These are phyloP conservation scores for Gallinago media DNA, from an alignment of 2,113 vertebrate genomes.

Conservation along the genomic window DNA sequence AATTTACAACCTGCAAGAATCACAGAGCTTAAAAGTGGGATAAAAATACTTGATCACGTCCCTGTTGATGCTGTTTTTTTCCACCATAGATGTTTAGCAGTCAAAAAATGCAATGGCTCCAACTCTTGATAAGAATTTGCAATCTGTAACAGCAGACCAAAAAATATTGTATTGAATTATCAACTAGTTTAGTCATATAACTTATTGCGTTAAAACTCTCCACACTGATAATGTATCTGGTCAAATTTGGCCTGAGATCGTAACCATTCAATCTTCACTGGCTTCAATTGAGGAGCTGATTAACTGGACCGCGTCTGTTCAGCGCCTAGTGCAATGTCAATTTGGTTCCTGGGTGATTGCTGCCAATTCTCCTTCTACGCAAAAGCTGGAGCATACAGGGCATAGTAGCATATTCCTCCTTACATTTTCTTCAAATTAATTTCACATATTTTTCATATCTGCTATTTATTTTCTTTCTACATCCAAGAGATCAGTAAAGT, in stretches of 20 bases:
- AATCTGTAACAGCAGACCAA: neutral
- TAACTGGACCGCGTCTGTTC: neutral
- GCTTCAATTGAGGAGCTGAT: fast-evolving
- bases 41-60: neutral
- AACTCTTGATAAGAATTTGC: neutral
- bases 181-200: neutral
- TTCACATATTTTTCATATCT: fast-evolving
- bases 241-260: neutral
- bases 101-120: neutral
- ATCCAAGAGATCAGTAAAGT: neutral
- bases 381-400: neutral
- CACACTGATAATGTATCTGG: neutral
- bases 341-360: neutral
- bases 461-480: neutral
- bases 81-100: neutral
- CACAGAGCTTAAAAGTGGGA: neutral
- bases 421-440: neutral
- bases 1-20: neutral
- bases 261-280: neutral
- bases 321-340: neutral
- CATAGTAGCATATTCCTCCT: neutral
- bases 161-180: neutral
- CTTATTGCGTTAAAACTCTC: neutral
- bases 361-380: neutral
- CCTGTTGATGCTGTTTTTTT: neutral